Percentiles rank a stretch among this genome's conserved stretches.
phyloP scores from a whole-genome alignment of 37 sponge, comb jelly and placozoan genomes.

The Bolinopsis microptera region DNA sequence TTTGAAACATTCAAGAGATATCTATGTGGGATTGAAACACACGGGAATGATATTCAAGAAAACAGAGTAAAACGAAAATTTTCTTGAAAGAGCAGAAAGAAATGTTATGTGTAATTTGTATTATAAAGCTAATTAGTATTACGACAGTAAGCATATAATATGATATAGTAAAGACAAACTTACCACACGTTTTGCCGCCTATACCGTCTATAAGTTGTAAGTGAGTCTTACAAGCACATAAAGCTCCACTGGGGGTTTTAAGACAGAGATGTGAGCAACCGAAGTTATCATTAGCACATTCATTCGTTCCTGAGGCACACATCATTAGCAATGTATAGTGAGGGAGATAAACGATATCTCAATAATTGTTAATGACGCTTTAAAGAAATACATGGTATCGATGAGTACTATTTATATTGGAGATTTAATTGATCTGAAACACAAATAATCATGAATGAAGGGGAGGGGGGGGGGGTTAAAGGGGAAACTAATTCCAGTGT shows the following conservation, averaged over 20 bases:
- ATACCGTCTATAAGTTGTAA: neutral
- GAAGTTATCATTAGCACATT: conserved; percentile 16
- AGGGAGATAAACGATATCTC: too few species aligned
- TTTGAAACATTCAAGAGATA: too few species aligned
- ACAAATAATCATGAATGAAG: too few species aligned
- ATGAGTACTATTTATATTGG: too few species aligned
- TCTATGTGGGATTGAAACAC: too few species aligned
- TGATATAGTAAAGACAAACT: too few species aligned
- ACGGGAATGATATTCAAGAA: neutral
- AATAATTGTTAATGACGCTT: too few species aligned
- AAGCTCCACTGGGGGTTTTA: conserved; percentile 1
- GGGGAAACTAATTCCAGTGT: too few species aligned
- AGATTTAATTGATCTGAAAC: too few species aligned
- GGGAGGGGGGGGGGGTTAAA: too few species aligned
- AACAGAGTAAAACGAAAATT: neutral
- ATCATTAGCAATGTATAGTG: too few species aligned
- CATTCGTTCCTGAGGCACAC: conserved; percentile 28
- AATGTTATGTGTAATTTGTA: neutral
- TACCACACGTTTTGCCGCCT: conserved; percentile 32
- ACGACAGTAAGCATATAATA: neutral
- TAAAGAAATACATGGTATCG: too few species aligned
- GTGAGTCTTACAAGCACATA: conserved; percentile 17
- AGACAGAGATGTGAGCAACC: conserved; percentile 56
- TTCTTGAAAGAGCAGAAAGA: neutral
- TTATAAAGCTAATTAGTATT: neutral